A percentile compares a stretch with the other conserved stretches of the same genome.
Evolutionary conservation across 2,113 vertebrate species (phyloP).

Genomic region (Chelonoidis abingdonii): DNA sequence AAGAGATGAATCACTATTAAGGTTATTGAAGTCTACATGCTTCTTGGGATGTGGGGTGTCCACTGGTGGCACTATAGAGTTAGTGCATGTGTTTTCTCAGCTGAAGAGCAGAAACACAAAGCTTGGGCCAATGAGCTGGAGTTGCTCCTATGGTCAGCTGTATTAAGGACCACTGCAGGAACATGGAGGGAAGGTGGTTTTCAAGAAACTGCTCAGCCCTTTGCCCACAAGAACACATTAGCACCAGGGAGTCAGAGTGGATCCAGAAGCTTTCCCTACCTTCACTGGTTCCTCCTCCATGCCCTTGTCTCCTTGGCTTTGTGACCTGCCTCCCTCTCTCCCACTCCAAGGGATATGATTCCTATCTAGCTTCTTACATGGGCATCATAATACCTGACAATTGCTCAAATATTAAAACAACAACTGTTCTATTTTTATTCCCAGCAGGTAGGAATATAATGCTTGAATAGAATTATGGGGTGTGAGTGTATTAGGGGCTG

Average conservation of each 20-base stretch:
- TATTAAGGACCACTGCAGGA: not conserved
- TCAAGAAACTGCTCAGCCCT: not conserved
- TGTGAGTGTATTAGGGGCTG: not conserved
- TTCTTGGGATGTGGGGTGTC: not conserved
- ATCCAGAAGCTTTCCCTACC: not conserved
- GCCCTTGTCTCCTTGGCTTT: not conserved
- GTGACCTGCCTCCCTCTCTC: not conserved
- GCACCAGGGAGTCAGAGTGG: not conserved
- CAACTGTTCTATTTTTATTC: not conserved
- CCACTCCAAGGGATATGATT: not conserved
- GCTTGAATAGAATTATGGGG: fast-evolving
- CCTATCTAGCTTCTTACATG: not conserved
- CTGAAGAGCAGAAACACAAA: not conserved
- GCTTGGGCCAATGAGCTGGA: not conserved
- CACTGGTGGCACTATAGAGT: not conserved
- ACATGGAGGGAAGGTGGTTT: not conserved
- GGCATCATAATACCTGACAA: not conserved
- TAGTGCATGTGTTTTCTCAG: not conserved
- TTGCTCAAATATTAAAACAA: not conserved
- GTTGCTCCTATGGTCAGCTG: not conserved
- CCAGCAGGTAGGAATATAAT: not conserved
- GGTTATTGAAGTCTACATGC: not conserved
- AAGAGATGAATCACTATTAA: not conserved
- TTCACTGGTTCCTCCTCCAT: not conserved
- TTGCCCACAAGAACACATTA: not conserved